A percentile compares a stretch with the other conserved stretches of the same genome.
phyloP scores from a whole-genome alignment of 2,888 invertebrate genomes.

The Acrocyrtus sp. region DNA sequence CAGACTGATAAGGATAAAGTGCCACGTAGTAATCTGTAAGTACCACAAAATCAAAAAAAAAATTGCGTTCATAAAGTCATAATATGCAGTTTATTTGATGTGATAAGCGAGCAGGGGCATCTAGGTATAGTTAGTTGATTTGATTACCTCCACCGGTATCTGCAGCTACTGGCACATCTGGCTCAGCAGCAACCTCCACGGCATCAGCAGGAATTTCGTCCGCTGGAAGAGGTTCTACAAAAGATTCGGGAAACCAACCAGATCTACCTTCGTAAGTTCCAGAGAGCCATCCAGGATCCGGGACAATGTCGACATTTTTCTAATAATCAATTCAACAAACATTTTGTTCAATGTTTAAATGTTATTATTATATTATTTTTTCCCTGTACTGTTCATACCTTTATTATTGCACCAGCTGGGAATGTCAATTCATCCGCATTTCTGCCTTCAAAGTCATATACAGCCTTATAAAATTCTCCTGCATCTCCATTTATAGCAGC shows the following conservation, averaged over 20 bases:
- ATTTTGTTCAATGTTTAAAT: slow-evolving; percentile 62
- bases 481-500: slow-evolving; percentile 64
- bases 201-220: slow-evolving; percentile 20
- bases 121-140: no score
- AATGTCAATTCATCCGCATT: slow-evolving; percentile 93
- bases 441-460: slow-evolving; percentile 93
- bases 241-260: slow-evolving; percentile 98
- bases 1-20: slow-evolving; percentile 88
- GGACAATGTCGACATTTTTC: slow-evolving; percentile 65
- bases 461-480: slow-evolving; percentile 77
- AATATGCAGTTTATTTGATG: background rate
- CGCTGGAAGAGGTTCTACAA: slow-evolving; percentile 74
- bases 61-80: background rate
- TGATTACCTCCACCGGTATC: slow-evolving; percentile 9
- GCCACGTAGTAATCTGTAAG: slow-evolving; percentile 83
- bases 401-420: slow-evolving; percentile 93
- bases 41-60: slow-evolving; percentile 1
- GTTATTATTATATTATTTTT: slow-evolving; percentile 8
- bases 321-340: slow-evolving; percentile 38
- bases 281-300: slow-evolving; percentile 97
- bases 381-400: slow-evolving; percentile 65
- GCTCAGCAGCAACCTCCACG: background rate
- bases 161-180: background rate
- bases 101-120: background rate
- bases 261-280: slow-evolving; percentile 90